These are phyloP conservation scores for Trisateles emortualis DNA, from an alignment of 2,888 invertebrate genomes.

Conservation along the genomic window DNA sequence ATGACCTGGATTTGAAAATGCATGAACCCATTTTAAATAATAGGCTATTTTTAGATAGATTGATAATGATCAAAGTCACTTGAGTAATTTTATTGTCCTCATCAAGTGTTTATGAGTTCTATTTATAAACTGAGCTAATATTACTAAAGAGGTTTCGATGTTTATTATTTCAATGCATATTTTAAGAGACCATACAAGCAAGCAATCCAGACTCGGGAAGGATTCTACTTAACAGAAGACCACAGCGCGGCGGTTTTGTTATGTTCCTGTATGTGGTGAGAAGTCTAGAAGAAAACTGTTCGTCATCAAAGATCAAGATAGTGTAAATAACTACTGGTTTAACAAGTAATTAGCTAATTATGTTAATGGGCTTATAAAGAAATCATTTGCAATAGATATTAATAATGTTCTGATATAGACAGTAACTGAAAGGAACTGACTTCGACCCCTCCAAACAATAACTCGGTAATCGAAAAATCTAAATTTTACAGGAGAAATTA, in stretches of 20 bases:
- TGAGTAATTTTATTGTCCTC: not conserved
- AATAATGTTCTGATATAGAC: not conserved
- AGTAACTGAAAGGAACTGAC: not conserved
- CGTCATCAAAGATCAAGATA: constrained; percentile 12
- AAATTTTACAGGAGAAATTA: too few species aligned
- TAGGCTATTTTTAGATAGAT: not conserved
- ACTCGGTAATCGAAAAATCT: too few species aligned
- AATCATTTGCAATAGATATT: not conserved
- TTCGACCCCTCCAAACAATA: too few species aligned
- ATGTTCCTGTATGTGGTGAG: too few species aligned
- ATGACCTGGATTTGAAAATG: not conserved
- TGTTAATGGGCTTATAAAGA: constrained; percentile 5
- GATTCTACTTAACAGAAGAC: too few species aligned
- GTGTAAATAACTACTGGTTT: constrained; percentile 18
- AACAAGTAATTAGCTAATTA: constrained; percentile 15
- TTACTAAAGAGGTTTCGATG: not conserved
- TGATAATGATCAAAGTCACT: not conserved
- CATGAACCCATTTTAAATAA: not conserved
- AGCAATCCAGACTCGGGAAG: too few species aligned
- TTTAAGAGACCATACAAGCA: too few species aligned
- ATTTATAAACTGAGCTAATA: not conserved
- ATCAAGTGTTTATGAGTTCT: not conserved
- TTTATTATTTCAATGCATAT: too few species aligned
- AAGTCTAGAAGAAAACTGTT: constrained; percentile 7
- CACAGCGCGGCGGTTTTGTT: too few species aligned